Base-by-base conservation (phyloP, 2,888 invertebrate genomes). In the Pemphredon lugubris region DNA sequence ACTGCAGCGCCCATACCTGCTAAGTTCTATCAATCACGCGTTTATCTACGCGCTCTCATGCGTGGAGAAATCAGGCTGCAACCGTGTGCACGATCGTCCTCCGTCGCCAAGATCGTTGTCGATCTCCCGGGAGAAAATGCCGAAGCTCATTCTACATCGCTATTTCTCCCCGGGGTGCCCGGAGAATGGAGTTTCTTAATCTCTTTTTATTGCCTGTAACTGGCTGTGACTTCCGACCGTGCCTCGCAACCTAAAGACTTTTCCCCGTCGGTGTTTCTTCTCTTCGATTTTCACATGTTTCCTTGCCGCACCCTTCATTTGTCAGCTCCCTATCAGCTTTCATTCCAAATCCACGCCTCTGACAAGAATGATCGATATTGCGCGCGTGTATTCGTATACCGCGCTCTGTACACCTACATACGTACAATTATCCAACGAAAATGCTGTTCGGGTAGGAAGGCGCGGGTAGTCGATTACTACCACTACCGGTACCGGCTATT, bases 171-270 rank as follows among this genome's bases (percentile, higher is more conserved):
- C 47, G 55, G 63, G 73, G 44, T 47, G 55, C 45, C 67, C 58
- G 73, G 40, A 63, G 74, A 78, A 85, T 86, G 80, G 81, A 84
- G 83, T 84, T 83, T 87, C 84, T 84, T 87, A 87, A 87, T 86
- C 85, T 83, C 84, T 86, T 87, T 87, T 86, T 86, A 87, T 87
- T 83, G 85, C 79, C 84, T 83, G 84, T 84, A 86, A 86, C 85
- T 84, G 83, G 69, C 82, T 82, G 82, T 79, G 86, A 85, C 86
- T 86, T 66, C 55, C 50, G 67, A 64, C 72, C 83, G 85, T 83
- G 85, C 79, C 71, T 77, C 63, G 84, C 81, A 85, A 86, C 61
- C 80, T 67, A 81, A 87, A 79, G 82, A 51, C 64, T 59, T 61
- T 54, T 30, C 55, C 55, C 58, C 63, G 42, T 47, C 50, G 54